Evolutionary conservation across 2,797 vertebrate species (phyloP).

Genomic region (Danionella dracula): DNA sequence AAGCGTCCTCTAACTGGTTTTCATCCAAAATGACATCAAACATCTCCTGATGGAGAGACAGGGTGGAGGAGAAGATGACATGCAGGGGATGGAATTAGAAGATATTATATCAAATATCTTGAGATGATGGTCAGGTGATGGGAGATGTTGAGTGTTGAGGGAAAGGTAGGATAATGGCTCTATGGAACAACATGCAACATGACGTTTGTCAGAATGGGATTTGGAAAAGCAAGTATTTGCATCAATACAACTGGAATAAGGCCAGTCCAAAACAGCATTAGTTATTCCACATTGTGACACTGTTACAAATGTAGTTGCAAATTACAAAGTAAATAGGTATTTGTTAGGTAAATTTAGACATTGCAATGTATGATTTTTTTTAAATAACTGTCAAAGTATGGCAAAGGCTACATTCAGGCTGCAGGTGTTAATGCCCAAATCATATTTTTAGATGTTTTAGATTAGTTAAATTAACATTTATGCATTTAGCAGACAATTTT

Average conservation of each 20-base stretch:
- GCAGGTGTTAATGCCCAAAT: too few species aligned
- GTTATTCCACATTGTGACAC: too few species aligned
- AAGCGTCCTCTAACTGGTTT: slow-evolving; percentile 93
- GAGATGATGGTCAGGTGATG: slow-evolving; percentile 21
- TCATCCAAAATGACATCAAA: slow-evolving; percentile 95
- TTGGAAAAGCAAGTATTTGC: slow-evolving; percentile 23
- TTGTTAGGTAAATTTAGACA: too few species aligned
- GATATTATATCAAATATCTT: slow-evolving; percentile 25
- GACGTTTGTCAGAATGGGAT: slow-evolving; percentile 40
- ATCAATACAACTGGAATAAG: slow-evolving; percentile 20
- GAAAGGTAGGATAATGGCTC: slow-evolving; percentile 46
- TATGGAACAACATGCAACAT: slow-evolving; percentile 47
- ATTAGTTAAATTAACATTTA: too few species aligned
- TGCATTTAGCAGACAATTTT: too few species aligned
- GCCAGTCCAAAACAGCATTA: background rate
- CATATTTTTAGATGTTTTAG: too few species aligned
- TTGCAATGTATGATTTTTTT: too few species aligned
- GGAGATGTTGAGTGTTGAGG: slow-evolving; percentile 30
- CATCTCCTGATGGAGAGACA: slow-evolving; percentile 74
- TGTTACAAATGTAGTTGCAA: too few species aligned
- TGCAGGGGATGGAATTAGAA: slow-evolving; percentile 34
- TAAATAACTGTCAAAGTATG: too few species aligned
- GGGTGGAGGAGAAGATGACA: slow-evolving; percentile 39
- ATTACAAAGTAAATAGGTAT: too few species aligned
- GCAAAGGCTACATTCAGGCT: too few species aligned